phyloP scores from a whole-genome alignment of 2,888 invertebrate species.

The Cryptosula pallasiana region DNA sequence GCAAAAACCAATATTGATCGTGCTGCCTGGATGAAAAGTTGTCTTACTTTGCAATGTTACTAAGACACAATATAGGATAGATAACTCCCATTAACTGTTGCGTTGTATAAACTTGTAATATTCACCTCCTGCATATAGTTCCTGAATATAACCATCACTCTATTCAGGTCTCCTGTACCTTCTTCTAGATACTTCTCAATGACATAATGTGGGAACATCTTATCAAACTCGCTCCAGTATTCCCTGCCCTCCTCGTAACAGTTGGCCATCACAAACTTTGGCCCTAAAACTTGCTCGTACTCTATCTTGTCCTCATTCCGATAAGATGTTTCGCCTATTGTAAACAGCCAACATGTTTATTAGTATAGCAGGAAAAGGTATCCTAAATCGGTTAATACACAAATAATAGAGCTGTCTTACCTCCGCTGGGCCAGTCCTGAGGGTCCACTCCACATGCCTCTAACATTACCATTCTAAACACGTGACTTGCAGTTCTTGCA shows the following conservation, averaged over 20 bases:
- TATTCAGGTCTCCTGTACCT: constrained; percentile 4
- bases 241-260: constrained; percentile 3
- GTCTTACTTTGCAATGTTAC: too few species aligned
- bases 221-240: constrained; percentile 25
- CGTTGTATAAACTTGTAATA: too few species aligned
- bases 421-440: constrained; percentile 14
- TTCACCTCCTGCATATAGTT: constrained; percentile 18
- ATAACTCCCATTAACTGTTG: too few species aligned
- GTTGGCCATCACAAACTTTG: not conserved
- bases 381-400: too few species aligned
- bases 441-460: constrained; percentile 10
- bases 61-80: too few species aligned
- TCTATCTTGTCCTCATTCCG: constrained; percentile 22
- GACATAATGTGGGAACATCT: constrained; percentile 10
- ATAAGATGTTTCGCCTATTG: not conserved
- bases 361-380: too few species aligned
- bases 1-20: too few species aligned
- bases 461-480: constrained; percentile 23
- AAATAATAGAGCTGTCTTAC: too few species aligned
- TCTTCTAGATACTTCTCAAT: constrained; percentile 11
- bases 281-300: constrained; percentile 9
- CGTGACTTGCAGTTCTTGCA: constrained; percentile 20
- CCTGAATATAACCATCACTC: constrained; percentile 21
- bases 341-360: not conserved
- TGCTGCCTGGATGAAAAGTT: too few species aligned